A percentile compares a stretch with the other conserved stretches of the same genome.
Evolutionary conservation across 2,113 vertebrate species (phyloP).

Genomic region (Tricholaema leucomelas): DNA sequence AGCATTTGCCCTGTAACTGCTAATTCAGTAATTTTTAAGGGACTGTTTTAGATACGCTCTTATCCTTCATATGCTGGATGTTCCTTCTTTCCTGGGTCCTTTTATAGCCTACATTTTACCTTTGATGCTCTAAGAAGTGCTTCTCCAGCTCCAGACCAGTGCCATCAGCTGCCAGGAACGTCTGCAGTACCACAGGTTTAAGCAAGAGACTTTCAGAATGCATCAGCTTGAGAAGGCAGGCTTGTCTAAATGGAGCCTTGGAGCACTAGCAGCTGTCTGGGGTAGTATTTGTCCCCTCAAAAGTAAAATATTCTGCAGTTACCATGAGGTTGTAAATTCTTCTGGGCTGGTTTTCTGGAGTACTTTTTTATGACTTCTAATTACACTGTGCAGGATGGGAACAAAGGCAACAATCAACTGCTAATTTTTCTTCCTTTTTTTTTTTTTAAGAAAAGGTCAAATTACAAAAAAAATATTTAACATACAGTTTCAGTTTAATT

Average conservation of each 20-base stretch:
- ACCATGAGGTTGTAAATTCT: background rate
- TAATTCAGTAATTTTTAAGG: background rate
- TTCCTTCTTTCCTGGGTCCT: conserved; percentile 13
- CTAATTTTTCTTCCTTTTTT: background rate
- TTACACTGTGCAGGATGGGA: background rate
- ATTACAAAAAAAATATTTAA: background rate
- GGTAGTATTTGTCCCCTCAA: background rate
- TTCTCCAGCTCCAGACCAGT: background rate
- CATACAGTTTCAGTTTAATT: background rate
- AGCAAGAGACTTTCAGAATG: background rate
- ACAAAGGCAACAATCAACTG: conserved; percentile 8
- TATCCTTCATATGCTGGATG: conserved; percentile 12
- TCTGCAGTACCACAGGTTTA: background rate
- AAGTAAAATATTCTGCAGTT: background rate
- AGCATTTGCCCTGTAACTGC: background rate
- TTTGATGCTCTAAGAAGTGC: background rate
- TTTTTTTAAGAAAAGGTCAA: background rate
- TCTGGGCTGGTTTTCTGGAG: background rate
- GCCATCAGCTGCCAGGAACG: background rate
- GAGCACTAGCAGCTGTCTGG: background rate
- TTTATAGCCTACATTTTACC: conserved; percentile 3
- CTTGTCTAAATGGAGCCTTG: background rate
- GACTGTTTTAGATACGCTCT: background rate
- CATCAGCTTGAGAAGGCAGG: background rate
- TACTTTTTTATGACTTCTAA: background rate